These are phyloP conservation scores for Atlantisia rogersi DNA, from an alignment of 2,113 vertebrate genomes.

Conservation along the genomic window DNA sequence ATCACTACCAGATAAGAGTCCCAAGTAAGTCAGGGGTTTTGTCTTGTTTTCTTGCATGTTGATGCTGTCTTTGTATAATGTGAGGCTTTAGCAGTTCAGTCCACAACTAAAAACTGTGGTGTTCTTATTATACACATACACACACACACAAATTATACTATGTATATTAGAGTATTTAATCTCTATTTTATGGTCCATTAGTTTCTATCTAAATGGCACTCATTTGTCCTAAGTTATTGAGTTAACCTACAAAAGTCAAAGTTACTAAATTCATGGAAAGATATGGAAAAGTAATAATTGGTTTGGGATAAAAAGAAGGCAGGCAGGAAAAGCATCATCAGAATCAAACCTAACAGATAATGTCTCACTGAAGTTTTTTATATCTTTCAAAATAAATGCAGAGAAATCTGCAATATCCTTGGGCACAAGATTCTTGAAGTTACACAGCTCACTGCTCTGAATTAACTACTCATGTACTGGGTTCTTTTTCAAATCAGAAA, in stretches of 20 bases:
- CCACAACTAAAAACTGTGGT: not conserved
- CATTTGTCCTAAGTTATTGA: not conserved
- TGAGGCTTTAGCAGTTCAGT: not conserved
- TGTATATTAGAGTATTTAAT: not conserved
- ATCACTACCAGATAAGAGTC: slow-evolving; percentile 98
- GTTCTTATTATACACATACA: not conserved
- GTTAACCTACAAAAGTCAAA: not conserved
- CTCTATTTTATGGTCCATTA: not conserved
- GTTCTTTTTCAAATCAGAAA: not conserved
- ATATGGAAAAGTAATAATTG: too few species aligned
- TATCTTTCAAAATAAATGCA: not conserved
- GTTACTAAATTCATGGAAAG: not conserved
- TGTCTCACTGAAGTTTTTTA: not conserved
- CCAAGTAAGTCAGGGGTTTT: slow-evolving; percentile 85
- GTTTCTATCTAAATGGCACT: not conserved
- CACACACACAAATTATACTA: not conserved
- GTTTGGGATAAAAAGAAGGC: not conserved
- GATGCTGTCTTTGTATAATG: not conserved
- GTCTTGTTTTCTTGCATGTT: not conserved
- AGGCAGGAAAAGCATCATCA: not conserved
- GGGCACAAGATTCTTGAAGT: not conserved
- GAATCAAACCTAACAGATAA: not conserved
- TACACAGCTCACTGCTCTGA: not conserved
- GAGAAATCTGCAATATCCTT: not conserved
- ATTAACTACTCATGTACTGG: not conserved